Evolutionary conservation across 2,888 invertebrate species (phyloP).

Genomic region (Hirtodrosophila histrioides): DNA sequence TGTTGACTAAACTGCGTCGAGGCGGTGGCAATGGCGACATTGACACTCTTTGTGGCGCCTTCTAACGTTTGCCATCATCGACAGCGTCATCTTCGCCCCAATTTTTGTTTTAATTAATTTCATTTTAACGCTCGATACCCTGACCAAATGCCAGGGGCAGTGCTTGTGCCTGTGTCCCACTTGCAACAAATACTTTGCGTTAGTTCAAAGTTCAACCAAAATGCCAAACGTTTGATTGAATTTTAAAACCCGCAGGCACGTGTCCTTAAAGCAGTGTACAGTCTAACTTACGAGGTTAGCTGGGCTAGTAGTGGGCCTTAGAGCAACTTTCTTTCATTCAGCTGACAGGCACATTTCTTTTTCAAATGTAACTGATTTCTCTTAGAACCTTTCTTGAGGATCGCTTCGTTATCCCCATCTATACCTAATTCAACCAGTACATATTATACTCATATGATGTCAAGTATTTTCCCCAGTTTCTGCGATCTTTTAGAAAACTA

Average conservation of each 20-base stretch:
- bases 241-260: slow-evolving; percentile 25
- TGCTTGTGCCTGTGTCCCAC: neutral
- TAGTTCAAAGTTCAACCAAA: slow-evolving; percentile 22
- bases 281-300: too few relatives aligned
- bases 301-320: too few relatives aligned
- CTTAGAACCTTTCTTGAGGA: too few relatives aligned
- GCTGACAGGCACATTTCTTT: too few relatives aligned
- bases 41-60: slow-evolving; percentile 44
- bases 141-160: slow-evolving; percentile 35
- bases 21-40: slow-evolving; percentile 28
- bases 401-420: too few relatives aligned
- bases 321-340: too few relatives aligned
- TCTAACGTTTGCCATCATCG: slow-evolving; percentile 29
- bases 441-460: too few relatives aligned
- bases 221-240: slow-evolving; percentile 40
- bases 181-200: slow-evolving; percentile 31
- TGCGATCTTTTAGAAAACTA: too few relatives aligned
- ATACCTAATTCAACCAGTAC: too few relatives aligned
- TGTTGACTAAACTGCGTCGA: slow-evolving; percentile 59
- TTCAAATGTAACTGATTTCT: too few relatives aligned
- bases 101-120: slow-evolving; percentile 75
- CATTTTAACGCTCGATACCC: slow-evolving; percentile 53
- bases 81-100: slow-evolving; percentile 48
- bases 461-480: too few relatives aligned
- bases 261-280: neutral